phyloP scores from a whole-genome alignment of 2,888 invertebrate genomes.

The Hylaea fasciaria region DNA sequence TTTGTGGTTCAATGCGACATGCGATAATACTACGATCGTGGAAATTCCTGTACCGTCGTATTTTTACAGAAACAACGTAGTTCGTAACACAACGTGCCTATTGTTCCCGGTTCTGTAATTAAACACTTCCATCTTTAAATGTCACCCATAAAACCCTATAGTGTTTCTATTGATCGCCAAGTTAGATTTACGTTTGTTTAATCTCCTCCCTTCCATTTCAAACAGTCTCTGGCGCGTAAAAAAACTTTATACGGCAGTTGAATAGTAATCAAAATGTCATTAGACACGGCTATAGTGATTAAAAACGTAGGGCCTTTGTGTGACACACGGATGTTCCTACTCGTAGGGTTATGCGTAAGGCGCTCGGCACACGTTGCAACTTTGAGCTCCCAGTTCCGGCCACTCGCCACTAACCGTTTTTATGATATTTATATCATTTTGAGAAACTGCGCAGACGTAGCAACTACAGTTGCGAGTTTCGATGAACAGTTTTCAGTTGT shows the following conservation, averaged over 20 bases:
- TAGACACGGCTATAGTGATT: slow-evolving; percentile 42
- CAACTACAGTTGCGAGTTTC: too few species aligned
- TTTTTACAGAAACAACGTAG: too few species aligned
- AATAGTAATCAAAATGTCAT: slow-evolving; percentile 61
- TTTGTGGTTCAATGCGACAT: too few species aligned
- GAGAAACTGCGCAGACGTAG: too few species aligned
- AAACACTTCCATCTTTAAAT: slow-evolving; percentile 4
- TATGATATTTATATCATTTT: too few species aligned
- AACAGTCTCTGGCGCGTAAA: slow-evolving; percentile 40
- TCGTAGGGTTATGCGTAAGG: background rate
- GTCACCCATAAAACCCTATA: background rate
- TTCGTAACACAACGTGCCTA: too few species aligned
- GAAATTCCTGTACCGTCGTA: too few species aligned
- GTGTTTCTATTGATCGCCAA: slow-evolving; percentile 9
- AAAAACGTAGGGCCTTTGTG: slow-evolving; percentile 19
- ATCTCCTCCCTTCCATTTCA: slow-evolving; percentile 42
- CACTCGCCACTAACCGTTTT: too few species aligned
- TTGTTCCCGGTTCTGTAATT: background rate
- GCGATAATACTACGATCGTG: too few species aligned
- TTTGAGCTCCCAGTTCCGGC: too few species aligned
- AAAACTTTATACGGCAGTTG: slow-evolving; percentile 45
- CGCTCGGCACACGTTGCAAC: too few species aligned
- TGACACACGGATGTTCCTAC: slow-evolving; percentile 4
- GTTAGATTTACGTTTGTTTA: slow-evolving; percentile 47
- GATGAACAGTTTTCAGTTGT: too few species aligned